Conservation (phyloP, 2,113 vertebrate species). For the Myotis yumanensis region DNA sequence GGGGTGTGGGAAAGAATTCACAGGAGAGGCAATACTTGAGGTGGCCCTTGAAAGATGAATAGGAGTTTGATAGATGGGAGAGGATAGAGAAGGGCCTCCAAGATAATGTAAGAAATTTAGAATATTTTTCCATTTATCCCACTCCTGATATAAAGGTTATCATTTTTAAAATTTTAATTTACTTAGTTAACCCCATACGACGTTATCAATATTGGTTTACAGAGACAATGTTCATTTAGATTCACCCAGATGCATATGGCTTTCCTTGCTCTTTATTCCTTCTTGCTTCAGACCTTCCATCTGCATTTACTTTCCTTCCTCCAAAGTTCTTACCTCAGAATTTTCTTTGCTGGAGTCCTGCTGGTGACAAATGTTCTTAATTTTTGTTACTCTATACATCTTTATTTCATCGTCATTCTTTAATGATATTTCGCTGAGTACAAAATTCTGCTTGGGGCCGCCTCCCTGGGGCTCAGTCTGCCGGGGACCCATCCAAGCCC, state of each 20-base stretch:
- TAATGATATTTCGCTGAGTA: not conserved
- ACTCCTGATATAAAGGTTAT: not conserved
- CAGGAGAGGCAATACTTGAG: not conserved
- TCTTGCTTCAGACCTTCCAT: not conserved
- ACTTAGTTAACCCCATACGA: not conserved
- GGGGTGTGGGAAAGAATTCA: not conserved
- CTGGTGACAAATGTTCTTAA: not conserved
- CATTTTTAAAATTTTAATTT: not conserved
- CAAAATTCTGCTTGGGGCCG: not conserved
- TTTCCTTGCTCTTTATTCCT: not conserved
- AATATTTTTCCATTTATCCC: not conserved
- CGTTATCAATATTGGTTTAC: not conserved
- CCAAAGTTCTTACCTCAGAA: not conserved
- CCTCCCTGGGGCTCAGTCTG: not conserved
- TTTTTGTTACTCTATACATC: not conserved
- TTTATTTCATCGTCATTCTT: not conserved
- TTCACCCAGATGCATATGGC: not conserved
- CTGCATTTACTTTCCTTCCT: not conserved
- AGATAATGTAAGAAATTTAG: not conserved
- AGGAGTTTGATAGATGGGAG: not conserved
- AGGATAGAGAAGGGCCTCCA: not conserved
- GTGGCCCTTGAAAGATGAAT: not conserved
- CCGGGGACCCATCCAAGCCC: not conserved
- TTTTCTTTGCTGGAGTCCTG: not conserved
- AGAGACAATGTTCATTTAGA: not conserved